These are phyloP conservation scores for Drosophila neotestacea DNA, from an alignment of 2,888 invertebrate species.

Conservation along the genomic window DNA sequence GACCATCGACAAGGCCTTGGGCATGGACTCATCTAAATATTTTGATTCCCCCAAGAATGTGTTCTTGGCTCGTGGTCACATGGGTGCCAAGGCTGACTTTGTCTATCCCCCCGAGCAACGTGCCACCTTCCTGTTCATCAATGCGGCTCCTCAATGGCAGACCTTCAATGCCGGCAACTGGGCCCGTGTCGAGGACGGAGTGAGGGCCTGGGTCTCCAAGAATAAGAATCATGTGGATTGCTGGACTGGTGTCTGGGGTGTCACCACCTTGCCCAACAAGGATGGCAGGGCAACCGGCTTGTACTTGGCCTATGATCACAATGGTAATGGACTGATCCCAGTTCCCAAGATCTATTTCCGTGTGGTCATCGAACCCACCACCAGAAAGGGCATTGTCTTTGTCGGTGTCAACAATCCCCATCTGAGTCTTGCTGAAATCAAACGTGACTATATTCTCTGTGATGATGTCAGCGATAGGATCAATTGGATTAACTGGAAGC, in stretches of 20 bases:
- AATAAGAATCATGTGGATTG: constrained; percentile 83
- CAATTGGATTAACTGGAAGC: constrained; percentile 85
- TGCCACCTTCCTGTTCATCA: constrained; percentile 86
- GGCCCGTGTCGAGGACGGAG: constrained; percentile 85
- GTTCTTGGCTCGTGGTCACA: constrained; percentile 86
- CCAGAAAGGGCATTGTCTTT: constrained; percentile 86
- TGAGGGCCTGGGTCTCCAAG: constrained; percentile 84
- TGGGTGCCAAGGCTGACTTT: constrained; percentile 86
- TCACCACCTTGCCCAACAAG: constrained; percentile 86
- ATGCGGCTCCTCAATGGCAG: constrained; percentile 87
- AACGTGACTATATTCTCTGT: constrained; percentile 79
- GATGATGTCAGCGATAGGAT: constrained; percentile 86
- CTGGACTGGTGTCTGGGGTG: constrained; percentile 87
- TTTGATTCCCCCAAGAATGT: constrained; percentile 64
- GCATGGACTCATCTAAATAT: constrained; percentile 59
- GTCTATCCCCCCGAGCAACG: constrained; percentile 85
- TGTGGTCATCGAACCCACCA: constrained; percentile 86
- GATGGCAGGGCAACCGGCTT: constrained; percentile 79
- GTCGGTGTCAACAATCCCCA: constrained; percentile 85
- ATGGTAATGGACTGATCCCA: constrained; percentile 84
- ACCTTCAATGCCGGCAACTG: constrained; percentile 88
- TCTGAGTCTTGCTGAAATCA: constrained; percentile 71
- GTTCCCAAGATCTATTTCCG: constrained; percentile 87
- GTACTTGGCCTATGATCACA: constrained; percentile 79
- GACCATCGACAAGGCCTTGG: constrained; percentile 80